Evolutionary conservation across 2,888 invertebrate genomes (phyloP).

Genomic region (Abscondita cerata): DNA sequence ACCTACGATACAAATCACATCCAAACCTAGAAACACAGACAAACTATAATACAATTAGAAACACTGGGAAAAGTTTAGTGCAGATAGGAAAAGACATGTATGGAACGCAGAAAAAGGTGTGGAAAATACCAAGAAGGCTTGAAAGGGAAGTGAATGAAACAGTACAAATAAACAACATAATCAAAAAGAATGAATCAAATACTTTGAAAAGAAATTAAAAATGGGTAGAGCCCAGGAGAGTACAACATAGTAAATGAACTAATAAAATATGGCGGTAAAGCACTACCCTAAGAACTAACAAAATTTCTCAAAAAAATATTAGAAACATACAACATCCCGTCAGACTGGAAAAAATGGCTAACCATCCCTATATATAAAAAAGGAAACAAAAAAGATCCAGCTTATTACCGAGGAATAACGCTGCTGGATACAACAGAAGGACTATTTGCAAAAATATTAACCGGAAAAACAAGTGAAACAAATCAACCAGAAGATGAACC

Average conservation of each 20-base stretch:
- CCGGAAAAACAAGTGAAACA: not conserved
- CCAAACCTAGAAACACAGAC: not conserved
- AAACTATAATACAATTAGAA: not conserved
- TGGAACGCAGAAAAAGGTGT: not conserved
- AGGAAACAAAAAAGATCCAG: not conserved
- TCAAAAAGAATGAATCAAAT: not conserved
- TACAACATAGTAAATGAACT: not conserved
- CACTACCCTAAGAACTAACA: not conserved
- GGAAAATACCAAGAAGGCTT: not conserved
- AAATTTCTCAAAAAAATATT: not conserved
- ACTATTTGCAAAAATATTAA: not conserved
- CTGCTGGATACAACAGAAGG: not conserved
- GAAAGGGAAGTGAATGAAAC: not conserved
- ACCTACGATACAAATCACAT: not conserved
- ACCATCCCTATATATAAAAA: not conserved
- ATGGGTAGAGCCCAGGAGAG: not conserved
- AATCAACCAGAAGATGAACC: not conserved
- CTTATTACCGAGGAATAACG: not conserved
- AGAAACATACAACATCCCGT: not conserved
- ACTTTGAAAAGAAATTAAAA: not conserved
- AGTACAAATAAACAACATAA: not conserved
- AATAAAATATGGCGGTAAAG: not conserved
- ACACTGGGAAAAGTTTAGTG: not conserved
- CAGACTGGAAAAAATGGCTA: no score
- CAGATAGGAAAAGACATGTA: not conserved